Evolutionary conservation across 1,140 invertebrate genomes (phyloP), one percentile per base, ranked within the genome.

Genomic region (Philopotamus ludificatus): DNA sequence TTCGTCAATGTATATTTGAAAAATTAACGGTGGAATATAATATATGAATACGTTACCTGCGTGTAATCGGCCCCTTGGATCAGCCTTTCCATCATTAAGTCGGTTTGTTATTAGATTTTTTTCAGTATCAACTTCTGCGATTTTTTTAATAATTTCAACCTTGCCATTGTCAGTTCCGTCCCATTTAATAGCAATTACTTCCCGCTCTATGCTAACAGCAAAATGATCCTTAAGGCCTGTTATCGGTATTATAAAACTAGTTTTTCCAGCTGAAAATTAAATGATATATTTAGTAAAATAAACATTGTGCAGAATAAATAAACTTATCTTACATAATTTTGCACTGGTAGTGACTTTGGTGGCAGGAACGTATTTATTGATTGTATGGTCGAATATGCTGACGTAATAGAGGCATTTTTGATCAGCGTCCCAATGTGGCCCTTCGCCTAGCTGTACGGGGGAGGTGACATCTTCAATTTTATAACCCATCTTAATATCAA

Each of bases 71-170:
- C 93, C 93, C 9, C 74, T 74, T 0, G 85, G 83, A 75, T 96
- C 93, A 62, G 88, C 89, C 79, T 95, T 96, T 10, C 86, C 94
- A 76, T 95, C 93, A 72, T 95, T 95, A 68, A 92, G 86, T 71
- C 91, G 81, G 71, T 88, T 93, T 0, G 73, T 77, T 3, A 71
- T 54, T 3, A 73, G 74, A 0, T 79, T 75, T 0, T 76, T 76
- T 26, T 85, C 77, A 0, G 73, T 65, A 41, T 92, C 88, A 0
- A 93, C 84, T 39, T 84, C 83, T 1, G 80, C 78, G 18, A 83
- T 75, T 4, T 78, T 77, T 34, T 82, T 69, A 9, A 81, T 68
- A 3, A 83, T 79, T 15, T 75, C 77, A 1, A 82, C 77, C 1
- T 45, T 1, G 0, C 73, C 69, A 18, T 83, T 75, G 1, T 78